Conservation (phyloP, 1,140 invertebrate species). For the Solenopsis fugax region DNA sequence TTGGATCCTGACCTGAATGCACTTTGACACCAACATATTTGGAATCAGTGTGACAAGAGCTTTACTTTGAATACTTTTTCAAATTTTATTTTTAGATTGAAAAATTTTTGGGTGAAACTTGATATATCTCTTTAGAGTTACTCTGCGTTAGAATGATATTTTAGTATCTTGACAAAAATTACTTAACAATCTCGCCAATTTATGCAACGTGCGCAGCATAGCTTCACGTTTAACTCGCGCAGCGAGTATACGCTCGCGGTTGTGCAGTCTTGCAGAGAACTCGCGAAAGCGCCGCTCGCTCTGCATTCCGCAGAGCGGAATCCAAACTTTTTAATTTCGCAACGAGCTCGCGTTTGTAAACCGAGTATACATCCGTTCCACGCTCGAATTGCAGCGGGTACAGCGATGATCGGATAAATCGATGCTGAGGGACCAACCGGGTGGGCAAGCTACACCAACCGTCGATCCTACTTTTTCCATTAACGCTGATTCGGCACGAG, state of each 20-base stretch:
- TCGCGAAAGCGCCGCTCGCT: not conserved
- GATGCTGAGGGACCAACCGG: not conserved
- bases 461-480: constrained; percentile 57
- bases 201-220: not conserved
- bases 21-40: no score
- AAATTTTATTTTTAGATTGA: no score
- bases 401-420: constrained; percentile 30
- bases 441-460: not conserved
- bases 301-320: not conserved
- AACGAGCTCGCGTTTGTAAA: constrained; percentile 28
- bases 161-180: not conserved
- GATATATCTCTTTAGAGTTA: no score
- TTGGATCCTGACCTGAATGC: no score
- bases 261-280: not conserved
- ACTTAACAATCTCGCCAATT: not conserved
- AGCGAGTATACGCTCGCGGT: not conserved
- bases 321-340: constrained; percentile 39
- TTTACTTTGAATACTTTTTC: no score
- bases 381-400: constrained; percentile 1
- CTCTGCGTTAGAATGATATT: not conserved
- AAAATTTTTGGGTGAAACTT: no score
- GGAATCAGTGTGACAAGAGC: no score
- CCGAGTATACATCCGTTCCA: not conserved
- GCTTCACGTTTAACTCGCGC: not conserved
- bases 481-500: constrained; percentile 64